Evolutionary conservation across 2,888 invertebrate genomes (phyloP), one percentile per base, ranked within the genome.

Genomic region (Lamproptera curius): DNA sequence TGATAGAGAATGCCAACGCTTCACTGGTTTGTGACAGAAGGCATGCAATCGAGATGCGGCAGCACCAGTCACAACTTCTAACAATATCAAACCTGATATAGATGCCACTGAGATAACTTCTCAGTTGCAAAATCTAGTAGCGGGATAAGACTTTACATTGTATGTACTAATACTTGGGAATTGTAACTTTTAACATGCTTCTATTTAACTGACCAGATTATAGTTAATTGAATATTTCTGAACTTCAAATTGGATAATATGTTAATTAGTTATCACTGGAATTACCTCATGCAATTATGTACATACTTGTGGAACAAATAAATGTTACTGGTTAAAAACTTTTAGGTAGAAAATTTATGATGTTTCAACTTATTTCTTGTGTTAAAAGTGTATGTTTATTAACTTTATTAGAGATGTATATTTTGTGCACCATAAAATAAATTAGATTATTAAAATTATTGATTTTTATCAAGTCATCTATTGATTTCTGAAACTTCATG

Each of bases 1-100:
- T 82, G 95, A 97, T 77, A 90, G 95, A 51, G 94, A 95, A 67
- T 99, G 99, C 73, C 99, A 99, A 76, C 92, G 96, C 85, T 98
- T 38, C 98, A 96, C 73, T 96, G 96, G 96, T 95, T 94, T 67
- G 92, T 95, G 65, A 96, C 96, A 96, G 79, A 96, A 95, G 67
- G 92, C 91, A 28, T 97, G 96, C 67, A 91, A 92, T 50, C 87
- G 93, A 54, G 89, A 93, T 52, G 78, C 84, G 1, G 89, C 89
- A 51, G 74, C 73, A 2, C 81, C 83, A 0, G 55, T 67, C 0
- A 42, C 68, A 2, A 56, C 76, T 10, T 58, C 56, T 10, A 70
- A 67, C 48, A 70, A 68, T 49, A 53, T 70, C 34, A 77, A 75
- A 63, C 57, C 63, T 42, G 61, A 65, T 55, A 72, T 89, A 55